Base-by-base conservation (phyloP, 2,888 invertebrate species). In the Agrochola circellaris region DNA sequence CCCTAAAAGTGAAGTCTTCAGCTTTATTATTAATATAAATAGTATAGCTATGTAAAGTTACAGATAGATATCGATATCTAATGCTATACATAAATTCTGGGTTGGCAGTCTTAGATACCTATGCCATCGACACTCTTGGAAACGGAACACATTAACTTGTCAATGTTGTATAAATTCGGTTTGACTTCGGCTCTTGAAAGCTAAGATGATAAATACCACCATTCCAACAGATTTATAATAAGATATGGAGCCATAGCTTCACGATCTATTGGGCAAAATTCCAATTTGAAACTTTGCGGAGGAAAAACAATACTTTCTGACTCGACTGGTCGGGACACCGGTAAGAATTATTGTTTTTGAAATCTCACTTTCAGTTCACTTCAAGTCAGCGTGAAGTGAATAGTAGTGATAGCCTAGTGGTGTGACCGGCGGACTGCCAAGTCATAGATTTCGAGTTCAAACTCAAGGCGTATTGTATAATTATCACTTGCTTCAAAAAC, bases 231-330 rank as follows among this genome's bases (percentile, higher is more conserved):
- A 77, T 77, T 82, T 75, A 76, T 48, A 76, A 23, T 56, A 76
- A 77, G 20, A 56, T 82, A 64, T 42, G 62, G 38, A 0, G 30
- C 48, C 38, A 82, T 82, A 76, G 23, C 45, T 56, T 45, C 1
- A 45, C 65, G 20, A 61, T 61, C 9, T 48, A 17, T 30, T 42
- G 81, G 80, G 72, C 73, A 79, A 48, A 48, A 58, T 62, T 81
- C 81, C 81, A 84, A 72, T 58, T 62, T 56, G 0, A 84, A 84
- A 80, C 20, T 80, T 79, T 6, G 26, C 17, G 56, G 26, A 26
- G 20, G n/a, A 45, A 66, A 79, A 66, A 80, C 66, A 67, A 65
- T 54, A 69, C n/a, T 38, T 42, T 26, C 34, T 9, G 7, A 26
- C 23, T 4, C 5, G 15, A 5, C 45, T 15, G 45, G 15, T 45